These are phyloP conservation scores for Lasioglossum villosulum DNA, from an alignment of 2,888 invertebrate genomes.

Conservation along the genomic window DNA sequence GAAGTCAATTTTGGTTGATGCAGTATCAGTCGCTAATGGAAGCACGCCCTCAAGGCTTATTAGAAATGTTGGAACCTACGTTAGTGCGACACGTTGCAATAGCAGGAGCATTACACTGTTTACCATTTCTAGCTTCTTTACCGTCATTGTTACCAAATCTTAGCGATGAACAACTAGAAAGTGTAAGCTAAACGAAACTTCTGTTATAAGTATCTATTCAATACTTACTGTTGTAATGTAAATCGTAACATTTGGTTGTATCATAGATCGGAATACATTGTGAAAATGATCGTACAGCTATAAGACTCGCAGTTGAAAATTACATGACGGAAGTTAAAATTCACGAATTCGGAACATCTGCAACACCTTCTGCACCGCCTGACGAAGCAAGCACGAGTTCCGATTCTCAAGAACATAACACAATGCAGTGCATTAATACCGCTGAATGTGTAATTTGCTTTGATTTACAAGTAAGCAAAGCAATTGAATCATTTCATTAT, in stretches of 20 bases:
- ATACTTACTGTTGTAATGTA: slow-evolving; percentile 3
- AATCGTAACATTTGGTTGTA: slow-evolving; percentile 15
- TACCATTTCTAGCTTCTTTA: slow-evolving; percentile 89
- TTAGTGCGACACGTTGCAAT: slow-evolving; percentile 89
- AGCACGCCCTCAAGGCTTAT: slow-evolving; percentile 89
- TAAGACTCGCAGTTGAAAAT: slow-evolving; percentile 88
- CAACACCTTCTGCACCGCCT: slow-evolving; percentile 76
- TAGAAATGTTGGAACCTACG: slow-evolving; percentile 88
- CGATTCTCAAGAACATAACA: slow-evolving; percentile 74
- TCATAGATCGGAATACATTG: slow-evolving; percentile 80
- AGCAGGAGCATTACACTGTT: slow-evolving; percentile 90
- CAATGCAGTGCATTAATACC: slow-evolving; percentile 79
- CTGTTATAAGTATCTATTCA: neutral
- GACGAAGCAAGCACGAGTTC: slow-evolving; percentile 80
- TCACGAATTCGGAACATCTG: slow-evolving; percentile 63
- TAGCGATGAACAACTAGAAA: slow-evolving; percentile 86
- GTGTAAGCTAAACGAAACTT: slow-evolving; percentile 77
- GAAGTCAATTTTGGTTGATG: slow-evolving; percentile 88
- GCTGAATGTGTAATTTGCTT: slow-evolving; percentile 94
- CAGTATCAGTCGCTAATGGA: slow-evolving; percentile 94
- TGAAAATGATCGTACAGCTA: slow-evolving; percentile 86
- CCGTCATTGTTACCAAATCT: slow-evolving; percentile 85
- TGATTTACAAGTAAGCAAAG: slow-evolving; percentile 88
- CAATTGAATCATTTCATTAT: neutral
- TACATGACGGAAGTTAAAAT: slow-evolving; percentile 84